A percentile compares a stretch with the other conserved stretches of the same genome.
phyloP scores from a whole-genome alignment of 2,797 vertebrate genomes.

The Knipowitschia caucasica region DNA sequence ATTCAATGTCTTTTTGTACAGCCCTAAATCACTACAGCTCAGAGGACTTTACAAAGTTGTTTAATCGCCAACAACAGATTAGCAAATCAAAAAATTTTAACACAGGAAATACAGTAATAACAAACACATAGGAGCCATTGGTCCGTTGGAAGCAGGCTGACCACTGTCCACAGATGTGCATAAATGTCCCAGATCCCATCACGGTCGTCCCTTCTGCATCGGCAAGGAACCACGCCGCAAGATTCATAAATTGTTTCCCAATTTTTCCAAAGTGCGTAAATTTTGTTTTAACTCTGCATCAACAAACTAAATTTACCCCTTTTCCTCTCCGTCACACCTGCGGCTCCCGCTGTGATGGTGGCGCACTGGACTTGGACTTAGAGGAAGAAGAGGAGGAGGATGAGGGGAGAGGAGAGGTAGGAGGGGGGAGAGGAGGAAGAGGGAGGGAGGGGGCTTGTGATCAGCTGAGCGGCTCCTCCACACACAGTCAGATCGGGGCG shows the following conservation, averaged over 20 bases:
- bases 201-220: too few species aligned
- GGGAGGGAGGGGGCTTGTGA: slow-evolving; percentile 25
- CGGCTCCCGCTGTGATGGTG: slow-evolving; percentile 4
- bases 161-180: too few species aligned
- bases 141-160: too few species aligned
- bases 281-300: background rate
- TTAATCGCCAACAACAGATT: too few species aligned
- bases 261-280: background rate
- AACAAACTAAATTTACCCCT: background rate
- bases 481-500: slow-evolving; percentile 10
- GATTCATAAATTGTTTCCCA: background rate
- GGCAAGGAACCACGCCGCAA: too few species aligned
- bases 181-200: too few species aligned
- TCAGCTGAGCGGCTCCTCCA: slow-evolving; percentile 51
- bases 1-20: too few species aligned
- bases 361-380: background rate
- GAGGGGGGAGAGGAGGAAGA: slow-evolving; percentile 18
- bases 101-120: too few species aligned
- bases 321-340: slow-evolving; percentile 15
- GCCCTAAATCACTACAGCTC: too few species aligned
- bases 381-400: slow-evolving; percentile 13
- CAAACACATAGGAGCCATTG: too few species aligned
- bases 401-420: background rate
- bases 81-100: too few species aligned
- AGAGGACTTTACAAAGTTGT: too few species aligned